Conservation (phyloP, 2,888 invertebrate species). For the Copidosoma aretas region DNA sequence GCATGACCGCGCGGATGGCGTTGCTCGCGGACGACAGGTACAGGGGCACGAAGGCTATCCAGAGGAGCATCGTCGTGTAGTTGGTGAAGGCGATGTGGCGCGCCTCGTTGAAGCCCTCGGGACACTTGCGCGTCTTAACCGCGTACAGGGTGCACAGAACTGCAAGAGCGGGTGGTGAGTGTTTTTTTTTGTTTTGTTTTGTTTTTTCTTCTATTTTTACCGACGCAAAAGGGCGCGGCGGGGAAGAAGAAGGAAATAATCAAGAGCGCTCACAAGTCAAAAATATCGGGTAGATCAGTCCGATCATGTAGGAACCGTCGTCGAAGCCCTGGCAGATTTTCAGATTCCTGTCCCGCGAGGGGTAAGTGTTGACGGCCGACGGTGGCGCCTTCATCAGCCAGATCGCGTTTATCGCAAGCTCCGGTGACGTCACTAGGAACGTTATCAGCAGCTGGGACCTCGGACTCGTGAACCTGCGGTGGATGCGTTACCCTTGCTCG, state of each 20-base stretch:
- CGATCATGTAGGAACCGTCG: constrained; percentile 64
- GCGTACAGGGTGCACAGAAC: constrained; percentile 66
- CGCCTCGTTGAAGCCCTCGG: constrained; percentile 69
- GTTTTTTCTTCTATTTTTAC: background rate
- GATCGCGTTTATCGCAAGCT: constrained; percentile 62
- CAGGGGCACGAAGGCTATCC: constrained; percentile 67
- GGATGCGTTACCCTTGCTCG: too few species aligned
- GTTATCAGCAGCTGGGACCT: constrained; percentile 65
- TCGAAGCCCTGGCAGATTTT: constrained; percentile 63
- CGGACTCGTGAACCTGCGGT: constrained; percentile 61
- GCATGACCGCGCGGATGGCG: constrained; percentile 64
- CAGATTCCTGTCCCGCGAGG: constrained; percentile 56
- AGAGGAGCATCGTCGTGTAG: constrained; percentile 67
- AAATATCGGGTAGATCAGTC: constrained; percentile 65
- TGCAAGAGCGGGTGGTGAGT: constrained; percentile 36
- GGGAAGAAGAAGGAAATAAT: background rate
- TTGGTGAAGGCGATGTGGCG: constrained; percentile 67
- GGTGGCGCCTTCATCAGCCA: constrained; percentile 65
- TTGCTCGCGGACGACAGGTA: constrained; percentile 65
- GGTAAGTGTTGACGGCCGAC: constrained; percentile 58
- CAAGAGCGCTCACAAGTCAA: constrained; percentile 60
- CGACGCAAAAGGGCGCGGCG: too few species aligned
- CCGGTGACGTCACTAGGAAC: constrained; percentile 62
- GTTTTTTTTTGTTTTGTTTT: background rate
- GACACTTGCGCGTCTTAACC: constrained; percentile 67